Base-by-base conservation (phyloP, 2,888 invertebrate species). In the Drosophila mimica region DNA sequence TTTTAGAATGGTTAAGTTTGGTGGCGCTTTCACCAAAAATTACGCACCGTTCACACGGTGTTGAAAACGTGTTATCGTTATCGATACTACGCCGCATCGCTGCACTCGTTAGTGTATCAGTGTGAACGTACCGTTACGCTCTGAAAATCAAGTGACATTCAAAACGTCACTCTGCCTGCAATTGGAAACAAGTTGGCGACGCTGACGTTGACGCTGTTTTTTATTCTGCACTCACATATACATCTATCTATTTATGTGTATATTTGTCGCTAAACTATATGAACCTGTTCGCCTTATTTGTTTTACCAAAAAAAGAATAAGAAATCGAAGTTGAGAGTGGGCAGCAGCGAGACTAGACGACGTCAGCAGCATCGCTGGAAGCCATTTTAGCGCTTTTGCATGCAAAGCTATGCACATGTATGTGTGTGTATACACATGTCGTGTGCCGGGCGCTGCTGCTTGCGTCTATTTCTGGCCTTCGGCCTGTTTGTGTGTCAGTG, bases 221-320 rank as follows among this genome's bases (percentile, higher is more conserved):
- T 40, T 30, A 38, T 40, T 36, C 11, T 30, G 17, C 17, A 36
- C 28, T 17, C 36, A 66, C 66, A 53, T 52, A 70, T 64, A 54
- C 49, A 38, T 15, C 28, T 36, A 17, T 17, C 25, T 34, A 38
- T 54, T 4, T 38, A 13, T 43, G 20, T 57, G 71, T 72, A 77
- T 57, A 77, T 87, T 82, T 88, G 75, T 78, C 78, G 88, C 79
- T 52, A 78, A 77, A 70, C 77, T 73, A 69, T 73, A 61, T 84
- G 87, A 89, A 87, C 86, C 86, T 87, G 86, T 87, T 87, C 79
- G 77, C 82, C 87, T 86, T 77, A 85, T 82, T 79, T 79, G 72
- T 60, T 71, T 76, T 70, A 57, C 60, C 76, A 63, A 86, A 81
- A 76, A 57, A 67, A 63, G 31, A 60, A 65, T 67, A 60, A 59